These are phyloP conservation scores for Pyrrhosoma nymphula DNA, from an alignment of 2,888 invertebrate genomes.

Conservation along the genomic window DNA sequence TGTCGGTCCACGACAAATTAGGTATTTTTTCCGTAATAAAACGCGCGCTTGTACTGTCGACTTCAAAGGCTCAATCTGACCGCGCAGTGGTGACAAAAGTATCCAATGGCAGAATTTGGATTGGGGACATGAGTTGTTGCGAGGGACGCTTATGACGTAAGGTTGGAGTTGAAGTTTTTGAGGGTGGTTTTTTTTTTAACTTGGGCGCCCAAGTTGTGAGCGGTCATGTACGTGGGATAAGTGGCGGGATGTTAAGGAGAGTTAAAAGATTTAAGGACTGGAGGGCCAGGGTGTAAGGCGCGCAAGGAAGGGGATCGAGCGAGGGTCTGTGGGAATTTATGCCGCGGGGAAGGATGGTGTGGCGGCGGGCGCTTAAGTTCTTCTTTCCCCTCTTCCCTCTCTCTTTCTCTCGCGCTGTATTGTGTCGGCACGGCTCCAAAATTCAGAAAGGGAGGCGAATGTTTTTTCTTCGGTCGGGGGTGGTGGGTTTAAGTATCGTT, in stretches of 20 bases:
- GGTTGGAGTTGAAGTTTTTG: background rate
- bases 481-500: background rate
- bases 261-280: background rate
- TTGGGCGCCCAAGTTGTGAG: background rate
- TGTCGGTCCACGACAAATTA: no score
- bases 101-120: no score
- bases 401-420: background rate
- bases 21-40: no score
- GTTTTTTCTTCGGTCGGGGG: background rate
- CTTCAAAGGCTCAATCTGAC: no score
- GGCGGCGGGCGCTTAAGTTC: no score
- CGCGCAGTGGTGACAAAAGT: no score
- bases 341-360: background rate
- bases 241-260: background rate
- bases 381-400: background rate
- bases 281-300: background rate
- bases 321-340: background rate
- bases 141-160: background rate
- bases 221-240: background rate
- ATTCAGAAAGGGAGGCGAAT: background rate
- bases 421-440: constrained; percentile 3
- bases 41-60: no score
- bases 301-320: no score
- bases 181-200: background rate
- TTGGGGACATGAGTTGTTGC: no score